Evolutionary conservation across 2,113 vertebrate genomes (phyloP), one percentile per base, ranked within the genome.

Genomic region (Paramormyrops kingsleyae): DNA sequence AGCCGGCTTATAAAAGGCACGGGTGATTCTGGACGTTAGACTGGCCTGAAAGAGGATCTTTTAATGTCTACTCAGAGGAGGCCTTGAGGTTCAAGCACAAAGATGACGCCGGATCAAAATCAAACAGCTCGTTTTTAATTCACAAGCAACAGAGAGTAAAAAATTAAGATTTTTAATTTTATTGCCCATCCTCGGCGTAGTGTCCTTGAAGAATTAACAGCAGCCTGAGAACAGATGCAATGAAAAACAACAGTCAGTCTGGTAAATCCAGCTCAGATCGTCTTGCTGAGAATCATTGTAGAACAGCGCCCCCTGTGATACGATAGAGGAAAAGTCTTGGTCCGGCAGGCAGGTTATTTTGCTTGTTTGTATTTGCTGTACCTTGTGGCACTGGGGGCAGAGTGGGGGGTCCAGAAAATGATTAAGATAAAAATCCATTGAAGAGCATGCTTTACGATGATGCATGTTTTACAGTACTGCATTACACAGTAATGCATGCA

Each of bases 281-380:
- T 50, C 47, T 49, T 86, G 83, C 74, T 42, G 49, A 84, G 80
- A 42, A 59, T 12, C 80, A 83, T 39, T 52, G 74, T 83, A 56
- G 27, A 77, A 89, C 88, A 89, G 88, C 52, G 88, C 88, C 88
- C 77, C 88, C 77, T 89, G 52, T 21, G 17, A 42, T 89, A 31
- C 1, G 19, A 62, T 4, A 31, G 87, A 50, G 83, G 46, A 47
- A 86, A 47, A 47, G 5, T 19, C 31, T 35, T 42, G 74, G 35
- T 80, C 17, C 6, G 19, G 46, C 47, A 27, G 47, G 83, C 12
- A 27, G 46, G 17, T 27, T 86, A 12, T 50, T 86, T 15, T 10
- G n/a, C 44, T n/a, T 80, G 46, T 50, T 66, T 80, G n/a, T 49
- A 10, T 80, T 17, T 2, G 9, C 21, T 74, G 44, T 27, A 8